Evolutionary conservation across 2,888 invertebrate species (phyloP).

Genomic region (Drymonia ruficornis): DNA sequence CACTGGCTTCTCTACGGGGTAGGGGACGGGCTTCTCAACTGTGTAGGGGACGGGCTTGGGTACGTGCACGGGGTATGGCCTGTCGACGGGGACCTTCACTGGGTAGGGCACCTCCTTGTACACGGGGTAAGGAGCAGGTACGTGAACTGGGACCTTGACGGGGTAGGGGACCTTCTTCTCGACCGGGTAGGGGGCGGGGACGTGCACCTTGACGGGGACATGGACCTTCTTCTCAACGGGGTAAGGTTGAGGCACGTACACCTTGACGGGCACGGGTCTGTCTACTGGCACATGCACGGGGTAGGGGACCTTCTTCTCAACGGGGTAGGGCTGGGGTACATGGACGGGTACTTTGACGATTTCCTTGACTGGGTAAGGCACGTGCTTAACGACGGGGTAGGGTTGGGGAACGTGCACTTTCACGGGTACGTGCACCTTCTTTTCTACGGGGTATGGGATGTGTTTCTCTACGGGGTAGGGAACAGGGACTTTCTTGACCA

Average conservation of each 20-base stretch:
- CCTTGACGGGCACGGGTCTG: slow-evolving; percentile 80
- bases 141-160: slow-evolving; percentile 85
- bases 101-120: slow-evolving; percentile 84
- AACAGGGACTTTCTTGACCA: slow-evolving; percentile 89
- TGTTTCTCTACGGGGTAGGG: slow-evolving; percentile 90
- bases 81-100: slow-evolving; percentile 87
- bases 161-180: slow-evolving; percentile 88
- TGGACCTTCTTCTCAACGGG: slow-evolving; percentile 87
- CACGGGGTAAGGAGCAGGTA: slow-evolving; percentile 87
- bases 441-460: slow-evolving; percentile 88
- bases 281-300: slow-evolving; percentile 82
- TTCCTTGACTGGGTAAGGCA: slow-evolving; percentile 88
- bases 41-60: slow-evolving; percentile 86
- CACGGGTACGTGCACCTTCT: slow-evolving; percentile 85
- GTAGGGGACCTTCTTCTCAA: slow-evolving; percentile 85
- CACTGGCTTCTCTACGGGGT: slow-evolving; percentile 85
- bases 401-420: slow-evolving; percentile 88
- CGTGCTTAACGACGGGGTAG: slow-evolving; percentile 87
- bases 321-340: slow-evolving; percentile 89
- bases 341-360: slow-evolving; percentile 85
- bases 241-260: slow-evolving; percentile 84
- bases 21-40: slow-evolving; percentile 84
- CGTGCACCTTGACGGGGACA: slow-evolving; percentile 87
- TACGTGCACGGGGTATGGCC: slow-evolving; percentile 87
- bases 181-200: slow-evolving; percentile 88